Base-by-base conservation (phyloP, 1,140 invertebrate genomes). In the Cyclargus thomasi region DNA sequence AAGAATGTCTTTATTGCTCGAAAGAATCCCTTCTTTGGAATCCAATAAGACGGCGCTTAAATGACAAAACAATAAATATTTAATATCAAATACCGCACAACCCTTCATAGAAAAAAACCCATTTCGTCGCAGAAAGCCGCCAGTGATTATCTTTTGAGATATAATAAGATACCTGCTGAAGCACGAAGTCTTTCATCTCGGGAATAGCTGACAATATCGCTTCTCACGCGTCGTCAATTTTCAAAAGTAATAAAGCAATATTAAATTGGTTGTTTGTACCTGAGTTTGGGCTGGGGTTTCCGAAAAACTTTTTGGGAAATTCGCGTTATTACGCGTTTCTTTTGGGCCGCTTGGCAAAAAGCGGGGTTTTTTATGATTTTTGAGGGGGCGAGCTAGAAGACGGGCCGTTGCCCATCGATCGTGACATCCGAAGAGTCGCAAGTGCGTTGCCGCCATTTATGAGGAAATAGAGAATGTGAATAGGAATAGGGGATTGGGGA, bases 41-140 rank as follows among this genome's bases (percentile, higher is more conserved):
- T 59, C 55, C 55, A 59, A 59, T 59, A 59, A 59, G 17, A 11
- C 55, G 4, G 55, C 55, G 55, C 11, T 59, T 59, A 20, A 59
- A 22, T 59, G 55, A 59, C 55, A 59, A 59, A 59, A 59, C 55
- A 59, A 59, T 59, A 59, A 59, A 59, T 59, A 59, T 59, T 59
- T 59, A 59, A 59, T 59, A 59, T 59, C 55, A 17, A 59, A 59
- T 59, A 59, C 55, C 55, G 18, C 18, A 7, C 55, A 59, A 20
- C 17, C 55, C 55, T 59, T 59, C 55, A 18, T 21, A 59, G 8
- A 21, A 59, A 59, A 59, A 59, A 20, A 6, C 55, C 20, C 18
- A 20, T 59, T 59, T 20, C 18, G 55, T 21, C n/a, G 55, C 20
- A 20, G 17, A 20, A 18, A 59, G 18, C 18, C 55, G 11, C 18